Percentiles rank a stretch among this genome's conserved stretches.
Evolutionary conservation across 2,113 vertebrate genomes (phyloP).

Genomic region (Podocnemis expansa): DNA sequence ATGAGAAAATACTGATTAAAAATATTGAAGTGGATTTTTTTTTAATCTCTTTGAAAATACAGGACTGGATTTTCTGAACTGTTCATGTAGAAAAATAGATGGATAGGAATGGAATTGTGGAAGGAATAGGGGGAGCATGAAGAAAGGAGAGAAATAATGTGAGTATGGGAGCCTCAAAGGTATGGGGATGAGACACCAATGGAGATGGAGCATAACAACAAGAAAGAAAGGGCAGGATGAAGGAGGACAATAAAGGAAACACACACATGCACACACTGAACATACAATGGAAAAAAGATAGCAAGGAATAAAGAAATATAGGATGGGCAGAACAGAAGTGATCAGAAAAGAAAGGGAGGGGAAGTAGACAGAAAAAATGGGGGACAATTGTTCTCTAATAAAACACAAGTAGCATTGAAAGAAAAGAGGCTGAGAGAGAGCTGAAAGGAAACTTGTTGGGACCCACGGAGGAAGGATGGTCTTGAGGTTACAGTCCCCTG

Average conservation of each 20-base stretch:
- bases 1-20: background rate
- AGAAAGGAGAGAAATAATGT: background rate
- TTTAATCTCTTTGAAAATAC: background rate
- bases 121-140: too few relatives aligned
- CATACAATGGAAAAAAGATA: background rate
- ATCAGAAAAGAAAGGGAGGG: background rate
- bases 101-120: background rate
- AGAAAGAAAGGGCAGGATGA: background rate
- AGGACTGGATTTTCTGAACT: background rate
- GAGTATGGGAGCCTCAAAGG: background rate
- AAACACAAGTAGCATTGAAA: background rate
- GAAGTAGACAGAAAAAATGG: background rate
- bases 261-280: background rate
- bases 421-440: background rate
- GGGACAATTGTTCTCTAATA: background rate
- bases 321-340: background rate
- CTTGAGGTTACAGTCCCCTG: background rate
- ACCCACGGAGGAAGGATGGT: background rate
- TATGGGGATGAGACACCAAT: background rate
- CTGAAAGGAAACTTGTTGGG: background rate
- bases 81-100: background rate
- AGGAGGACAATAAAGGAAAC: background rate
- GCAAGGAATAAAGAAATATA: background rate
- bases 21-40: background rate
- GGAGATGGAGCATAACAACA: background rate